phyloP scores from a whole-genome alignment of 2,888 invertebrate species.

The Brassicogethes aeneus region DNA sequence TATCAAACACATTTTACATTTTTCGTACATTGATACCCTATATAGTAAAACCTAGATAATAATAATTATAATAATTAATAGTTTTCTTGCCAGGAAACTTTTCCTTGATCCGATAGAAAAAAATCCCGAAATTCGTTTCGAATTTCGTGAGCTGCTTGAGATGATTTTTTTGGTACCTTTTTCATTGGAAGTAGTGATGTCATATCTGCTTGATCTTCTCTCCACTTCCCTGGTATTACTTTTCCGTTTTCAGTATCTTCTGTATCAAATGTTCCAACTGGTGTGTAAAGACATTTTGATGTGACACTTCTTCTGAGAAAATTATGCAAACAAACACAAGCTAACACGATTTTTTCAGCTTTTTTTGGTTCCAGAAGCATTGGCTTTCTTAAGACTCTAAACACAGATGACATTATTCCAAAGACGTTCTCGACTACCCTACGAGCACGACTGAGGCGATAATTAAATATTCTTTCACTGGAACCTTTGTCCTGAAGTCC shows the following conservation, averaged over 20 bases:
- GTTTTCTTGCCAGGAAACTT: neutral
- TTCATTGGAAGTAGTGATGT: neutral
- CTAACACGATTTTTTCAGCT: too few species aligned
- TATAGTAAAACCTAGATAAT: too few species aligned
- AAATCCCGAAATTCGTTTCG: neutral
- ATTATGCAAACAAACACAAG: too few species aligned
- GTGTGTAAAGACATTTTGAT: too few species aligned
- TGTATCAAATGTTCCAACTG: too few species aligned
- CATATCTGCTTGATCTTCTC: neutral
- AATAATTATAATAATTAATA: neutral
- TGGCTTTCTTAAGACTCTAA: constrained; percentile 17
- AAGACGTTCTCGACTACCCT: constrained; percentile 16
- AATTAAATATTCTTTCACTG: constrained; percentile 19
- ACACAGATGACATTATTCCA: constrained; percentile 15
- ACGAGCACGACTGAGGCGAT: constrained; percentile 13
- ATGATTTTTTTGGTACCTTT: neutral
- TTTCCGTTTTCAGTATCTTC: neutral
- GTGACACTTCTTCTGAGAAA: too few species aligned
- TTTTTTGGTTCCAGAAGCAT: too few species aligned
- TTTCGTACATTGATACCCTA: too few species aligned
- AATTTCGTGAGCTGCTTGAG: neutral
- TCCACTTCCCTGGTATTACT: neutral
- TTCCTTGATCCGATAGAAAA: neutral
- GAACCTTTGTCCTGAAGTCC: constrained; percentile 13
- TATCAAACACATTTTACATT: too few species aligned